Conservation (phyloP, 1,140 invertebrate species). For the Leptoteleia sp. region DNA sequence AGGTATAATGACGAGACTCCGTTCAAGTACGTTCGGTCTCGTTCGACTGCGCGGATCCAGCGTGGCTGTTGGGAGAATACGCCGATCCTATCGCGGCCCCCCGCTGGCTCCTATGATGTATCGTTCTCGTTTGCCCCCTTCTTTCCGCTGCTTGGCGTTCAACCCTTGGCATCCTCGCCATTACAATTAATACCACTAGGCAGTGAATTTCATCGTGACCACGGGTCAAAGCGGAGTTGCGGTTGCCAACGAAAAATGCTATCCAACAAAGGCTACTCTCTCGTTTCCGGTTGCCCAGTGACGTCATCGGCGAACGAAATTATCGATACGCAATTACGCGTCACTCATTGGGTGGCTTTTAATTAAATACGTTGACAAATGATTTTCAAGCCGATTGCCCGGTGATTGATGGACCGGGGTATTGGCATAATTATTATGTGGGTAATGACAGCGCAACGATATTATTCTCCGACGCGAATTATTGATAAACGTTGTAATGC, state of each 20-base stretch:
- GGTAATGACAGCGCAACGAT: constrained; percentile 24
- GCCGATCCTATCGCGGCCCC: constrained; percentile 70
- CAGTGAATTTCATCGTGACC: constrained; percentile 68
- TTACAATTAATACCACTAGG: constrained; percentile 68
- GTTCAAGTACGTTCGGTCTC: constrained; percentile 55
- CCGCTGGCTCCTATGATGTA: constrained; percentile 77
- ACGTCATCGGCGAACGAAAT: constrained; percentile 8
- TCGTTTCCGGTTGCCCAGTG: constrained; percentile 43
- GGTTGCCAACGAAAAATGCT: constrained; percentile 49
- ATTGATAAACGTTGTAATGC: constrained; percentile 45
- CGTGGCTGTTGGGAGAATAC: constrained; percentile 71
- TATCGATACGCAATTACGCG: constrained; percentile 52
- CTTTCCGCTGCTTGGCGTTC: constrained; percentile 58
- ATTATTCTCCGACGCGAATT: constrained; percentile 28
- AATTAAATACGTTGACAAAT: constrained; percentile 61
- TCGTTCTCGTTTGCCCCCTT: constrained; percentile 78
- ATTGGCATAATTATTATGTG: constrained; percentile 42
- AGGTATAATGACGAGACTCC: constrained; percentile 73
- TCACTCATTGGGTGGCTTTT: constrained; percentile 40
- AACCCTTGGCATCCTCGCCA: constrained; percentile 65
- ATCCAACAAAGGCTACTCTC: constrained; percentile 46
- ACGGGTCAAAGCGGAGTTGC: constrained; percentile 63
- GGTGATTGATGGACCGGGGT: constrained; percentile 43
- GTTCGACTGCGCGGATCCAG: constrained; percentile 60
- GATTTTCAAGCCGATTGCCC: constrained; percentile 43